Percentiles rank a stretch among this genome's conserved stretches.
Conservation (phyloP, 2,888 invertebrate genomes). For the Lasioglossum villosulum region DNA sequence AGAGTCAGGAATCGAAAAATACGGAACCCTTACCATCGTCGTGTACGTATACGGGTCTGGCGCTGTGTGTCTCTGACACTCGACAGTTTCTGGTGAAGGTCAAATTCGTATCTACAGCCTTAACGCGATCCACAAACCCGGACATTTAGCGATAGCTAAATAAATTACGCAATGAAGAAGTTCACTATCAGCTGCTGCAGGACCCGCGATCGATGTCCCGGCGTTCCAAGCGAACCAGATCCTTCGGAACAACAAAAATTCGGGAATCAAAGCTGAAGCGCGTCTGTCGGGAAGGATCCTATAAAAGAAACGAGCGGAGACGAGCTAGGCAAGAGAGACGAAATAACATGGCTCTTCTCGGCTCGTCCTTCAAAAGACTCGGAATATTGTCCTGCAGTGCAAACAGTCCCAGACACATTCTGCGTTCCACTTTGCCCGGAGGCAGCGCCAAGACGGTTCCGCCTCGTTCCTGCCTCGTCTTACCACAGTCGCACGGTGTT, state of each 20-base stretch:
- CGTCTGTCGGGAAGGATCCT: slow-evolving; percentile 29
- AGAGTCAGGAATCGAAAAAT: too few relatives aligned
- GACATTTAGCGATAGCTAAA: too few relatives aligned
- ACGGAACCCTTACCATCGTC: too few relatives aligned
- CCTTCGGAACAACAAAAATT: neutral
- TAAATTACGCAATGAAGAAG: too few relatives aligned
- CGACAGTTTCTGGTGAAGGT: too few relatives aligned
- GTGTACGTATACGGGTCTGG: too few relatives aligned
- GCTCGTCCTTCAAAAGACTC: slow-evolving; percentile 77
- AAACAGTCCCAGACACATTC: slow-evolving; percentile 81
- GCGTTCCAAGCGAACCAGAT: neutral
- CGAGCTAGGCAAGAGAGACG: slow-evolving; percentile 58
- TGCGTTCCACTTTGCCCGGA: slow-evolving; percentile 78
- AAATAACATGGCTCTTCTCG: slow-evolving; percentile 75
- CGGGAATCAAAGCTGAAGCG: slow-evolving; percentile 13
- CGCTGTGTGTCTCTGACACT: too few relatives aligned
- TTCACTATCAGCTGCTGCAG: neutral
- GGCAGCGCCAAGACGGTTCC: slow-evolving; percentile 72
- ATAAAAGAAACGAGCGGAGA: slow-evolving; percentile 53
- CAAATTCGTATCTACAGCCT: too few relatives aligned
- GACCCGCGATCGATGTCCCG: neutral
- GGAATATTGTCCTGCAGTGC: slow-evolving; percentile 80
- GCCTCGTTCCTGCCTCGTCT: slow-evolving; percentile 28
- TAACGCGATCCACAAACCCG: too few relatives aligned
- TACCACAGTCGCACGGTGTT: slow-evolving; percentile 70